Evolutionary conservation across 2,888 invertebrate species (phyloP), one percentile per base, ranked within the genome.

Genomic region (Hyles lineata): DNA sequence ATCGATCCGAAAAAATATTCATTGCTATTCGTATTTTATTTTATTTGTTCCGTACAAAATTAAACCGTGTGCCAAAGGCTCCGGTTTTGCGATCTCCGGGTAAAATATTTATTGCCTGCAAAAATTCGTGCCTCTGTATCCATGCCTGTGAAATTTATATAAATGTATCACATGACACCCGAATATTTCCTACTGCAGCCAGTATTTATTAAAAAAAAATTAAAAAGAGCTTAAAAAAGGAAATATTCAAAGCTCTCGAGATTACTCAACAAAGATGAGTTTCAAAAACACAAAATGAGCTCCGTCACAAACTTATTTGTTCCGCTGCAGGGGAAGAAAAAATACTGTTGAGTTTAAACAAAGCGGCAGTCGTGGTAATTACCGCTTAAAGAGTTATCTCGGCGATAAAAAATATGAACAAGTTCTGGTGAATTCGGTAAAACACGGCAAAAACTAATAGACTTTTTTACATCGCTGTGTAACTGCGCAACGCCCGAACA

Each of bases 301-400:
- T 55, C 55, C n/a, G 55, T 55, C 55, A 6, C 55, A n/a, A n/a
- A 55, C n/a, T 55, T 55, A n/a, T 55, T 55, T 55, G 43, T 55
- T 55, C n/a, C 55, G 55, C n/a, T n/a, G 55, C 19, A 55, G 55
- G 19, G n/a, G 55, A n/a, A 7, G 19, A 55, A 55, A 55, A 55
- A 55, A 55, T 55, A 17, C n/a, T n/a, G 17, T 55, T n/a, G 6
- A n/a, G 1, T 55, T 55, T 55, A n/a, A 55, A 50, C 50, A 67
- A 23, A 23, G 35, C 21, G 43, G 43, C 67, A 62, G 29, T 4
- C n/a, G 43, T 23, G 67, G 67, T 43, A 25, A 67, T 50, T 15
- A 67, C 63, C 23, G 23, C 23, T 67, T 67, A 67, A 50, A 50
- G 21, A n/a, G 63, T 63, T 29, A 61, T 61, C 23, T 61, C 19